Base-by-base conservation (phyloP, 2,888 invertebrate genomes). In the Bombylius discolor region DNA sequence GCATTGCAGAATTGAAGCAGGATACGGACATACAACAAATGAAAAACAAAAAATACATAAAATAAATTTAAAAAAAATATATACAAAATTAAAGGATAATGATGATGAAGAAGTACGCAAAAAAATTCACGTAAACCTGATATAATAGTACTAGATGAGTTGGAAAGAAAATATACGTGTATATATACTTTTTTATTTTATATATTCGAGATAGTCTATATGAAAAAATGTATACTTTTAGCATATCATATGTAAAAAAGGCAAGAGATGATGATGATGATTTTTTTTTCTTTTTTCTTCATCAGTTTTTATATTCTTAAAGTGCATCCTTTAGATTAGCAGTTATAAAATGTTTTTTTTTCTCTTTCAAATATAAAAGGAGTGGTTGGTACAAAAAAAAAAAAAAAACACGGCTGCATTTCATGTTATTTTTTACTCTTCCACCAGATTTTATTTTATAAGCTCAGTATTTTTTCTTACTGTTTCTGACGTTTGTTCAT, bases 291-390 rank as follows among this genome's bases (percentile, higher is more conserved):
- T 49, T 46, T 52, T 39, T 36, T 8, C 36, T 57, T 53, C 50
- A 42, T 53, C 52, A 39, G 53, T 56, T 53, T 56, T 54, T 58
- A 50, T 56, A 54, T 58, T 56, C 54, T 58, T 56, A 58, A 56
- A 58, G 56, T 56, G 54, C 58, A 58, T 58, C 54, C 58, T 56
- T 54, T 56, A 50, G 58, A 53, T 58, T 56, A 56, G 58, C 56
- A 56, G 54, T 47, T 50, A 52, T 52, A 54, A 56, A 56, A 58
- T 51, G 54, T 11, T 42, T 42, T 42, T 42, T 42, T 42, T 42
- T 42, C 11, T 42, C 39, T 52, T 58, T 51, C 50, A 54, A 48
- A 47, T 47, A 47, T 56, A 56, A 23, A 54, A 50, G 50, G 54
- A 39, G 49, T 51, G 47, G 55, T 32, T 47, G 58, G 42, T 39